phyloP scores from a whole-genome alignment of 2,113 vertebrate genomes.

The Pholis gunnellus region DNA sequence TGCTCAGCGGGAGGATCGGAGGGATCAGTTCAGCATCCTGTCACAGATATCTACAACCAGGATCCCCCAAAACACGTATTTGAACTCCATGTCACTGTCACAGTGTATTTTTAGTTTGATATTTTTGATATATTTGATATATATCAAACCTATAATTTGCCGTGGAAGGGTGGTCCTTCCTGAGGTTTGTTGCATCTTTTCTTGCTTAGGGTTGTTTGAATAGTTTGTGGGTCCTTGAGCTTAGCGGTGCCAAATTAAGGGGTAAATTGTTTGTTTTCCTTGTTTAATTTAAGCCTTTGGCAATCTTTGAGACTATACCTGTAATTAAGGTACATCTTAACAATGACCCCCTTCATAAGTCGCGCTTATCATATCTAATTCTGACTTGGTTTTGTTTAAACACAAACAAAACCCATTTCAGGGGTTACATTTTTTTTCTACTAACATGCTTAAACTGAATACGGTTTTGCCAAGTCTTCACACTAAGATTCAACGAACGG shows the following conservation, averaged over 20 bases:
- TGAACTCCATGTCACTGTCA: neutral
- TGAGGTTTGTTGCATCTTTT: neutral
- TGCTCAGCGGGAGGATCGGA: neutral
- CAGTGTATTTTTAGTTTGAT: neutral
- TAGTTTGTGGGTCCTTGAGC: neutral
- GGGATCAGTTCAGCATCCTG: neutral
- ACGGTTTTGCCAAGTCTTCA: neutral
- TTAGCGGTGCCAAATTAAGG: neutral
- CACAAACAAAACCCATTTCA: neutral
- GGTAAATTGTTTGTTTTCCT: neutral
- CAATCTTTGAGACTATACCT: neutral
- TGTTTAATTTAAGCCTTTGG: neutral
- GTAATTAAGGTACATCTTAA: neutral
- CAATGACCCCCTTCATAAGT: neutral
- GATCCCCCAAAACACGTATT: neutral
- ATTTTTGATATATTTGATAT: too few species aligned
- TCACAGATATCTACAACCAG: slow-evolving; percentile 11
- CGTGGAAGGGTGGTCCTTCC: neutral
- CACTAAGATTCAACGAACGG: neutral
- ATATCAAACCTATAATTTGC: neutral
- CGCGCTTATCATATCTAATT: neutral
- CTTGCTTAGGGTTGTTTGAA: neutral
- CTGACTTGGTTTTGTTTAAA: neutral
- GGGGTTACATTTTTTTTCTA: neutral
- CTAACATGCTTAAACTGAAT: neutral